Evolutionary conservation across 2,113 vertebrate species (phyloP), one percentile per base, ranked within the genome.

Genomic region (Mesembrinibis cayennensis): DNA sequence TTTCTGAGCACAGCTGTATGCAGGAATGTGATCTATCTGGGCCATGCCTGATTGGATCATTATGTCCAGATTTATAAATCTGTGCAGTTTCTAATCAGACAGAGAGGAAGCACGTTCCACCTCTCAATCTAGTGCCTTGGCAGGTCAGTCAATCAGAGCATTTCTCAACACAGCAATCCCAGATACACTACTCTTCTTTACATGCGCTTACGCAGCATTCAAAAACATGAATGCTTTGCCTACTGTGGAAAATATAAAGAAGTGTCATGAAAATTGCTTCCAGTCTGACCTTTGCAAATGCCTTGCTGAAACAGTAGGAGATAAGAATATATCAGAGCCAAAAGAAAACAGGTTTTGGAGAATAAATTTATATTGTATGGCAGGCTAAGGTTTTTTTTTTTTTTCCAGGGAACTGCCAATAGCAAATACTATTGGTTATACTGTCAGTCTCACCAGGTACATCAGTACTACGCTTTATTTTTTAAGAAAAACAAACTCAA

Each of bases 21-120:
- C 62, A 83, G 81, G 40, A 80, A 79, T 49, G 61, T 63, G 82
- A 96, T 87, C 52, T 89, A 69, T 79, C 19, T 90, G 62, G 40
- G 70, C 65, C 25, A 49, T 85, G 81, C 65, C 70, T 90, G 84
- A 93, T 49, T 83, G 80, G 91, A 87, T 93, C 86, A 84, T 74
- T 95, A 93, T 56, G 89, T 63, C 50, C 49, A 84, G 94, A 86
- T 92, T 87, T 95, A 95, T 92, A 70, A 81, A 89, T 74, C 92
- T 92, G 79, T 62, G 58, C 42, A 74, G 53, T 40, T 95, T 95
- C 84, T 91, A 95, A 91, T 91, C 84, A 95, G 95, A 69, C 65
- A 50, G 0, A 84, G 81, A 89, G 32, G 50, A 53, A 89, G 53
- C 55, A 73, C 1, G 0, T 93, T 86, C 53, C 67, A 85, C 77